phyloP scores from a whole-genome alignment of 2,888 invertebrate genomes.

The Abrostola tripartita region DNA sequence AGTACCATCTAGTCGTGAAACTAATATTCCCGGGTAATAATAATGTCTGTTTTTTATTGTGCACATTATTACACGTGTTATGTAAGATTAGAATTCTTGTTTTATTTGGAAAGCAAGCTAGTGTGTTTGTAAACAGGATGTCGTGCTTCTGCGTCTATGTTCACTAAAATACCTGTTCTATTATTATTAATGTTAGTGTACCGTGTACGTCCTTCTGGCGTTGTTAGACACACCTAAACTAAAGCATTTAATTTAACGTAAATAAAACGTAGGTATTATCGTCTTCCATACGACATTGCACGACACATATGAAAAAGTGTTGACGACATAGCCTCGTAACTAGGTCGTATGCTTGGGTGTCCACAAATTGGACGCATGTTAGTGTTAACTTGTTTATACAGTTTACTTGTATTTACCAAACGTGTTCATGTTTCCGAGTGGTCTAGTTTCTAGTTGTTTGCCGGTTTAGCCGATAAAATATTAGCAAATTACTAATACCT shows the following conservation, averaged over 20 bases:
- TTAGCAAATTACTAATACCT: conserved; percentile 23
- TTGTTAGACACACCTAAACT: conserved; percentile 4
- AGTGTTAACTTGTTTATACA: conserved; percentile 29
- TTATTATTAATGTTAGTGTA: conserved; percentile 17
- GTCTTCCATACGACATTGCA: conserved; percentile 5
- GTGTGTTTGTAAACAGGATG: conserved; percentile 38
- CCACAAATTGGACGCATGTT: conserved; percentile 27
- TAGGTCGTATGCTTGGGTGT: conserved; percentile 19
- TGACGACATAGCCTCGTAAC: conserved; percentile 27
- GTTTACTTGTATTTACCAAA: conserved; percentile 46
- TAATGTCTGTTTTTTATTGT: conserved; percentile 64
- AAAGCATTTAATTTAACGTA: conserved; percentile 5
- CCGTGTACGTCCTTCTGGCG: conserved; percentile 4
- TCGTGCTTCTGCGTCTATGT: conserved; percentile 21
- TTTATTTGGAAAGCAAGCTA: conserved; percentile 23
- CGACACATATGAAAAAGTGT: neutral
- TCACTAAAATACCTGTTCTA: conserved; percentile 13
- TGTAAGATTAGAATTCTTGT: conserved; percentile 29
- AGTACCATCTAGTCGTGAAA: conserved; percentile 55
- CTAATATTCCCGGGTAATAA: conserved; percentile 61
- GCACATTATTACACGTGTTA: conserved; percentile 38
- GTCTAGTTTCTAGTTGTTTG: conserved; percentile 39
- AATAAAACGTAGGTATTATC: neutral
- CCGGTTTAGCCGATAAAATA: conserved; percentile 17
- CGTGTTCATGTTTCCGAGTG: conserved; percentile 44